Percentiles rank a stretch among this genome's conserved stretches.
These are phyloP conservation scores for Clusia tigrina DNA, from an alignment of 2,888 invertebrate genomes.

Conservation along the genomic window DNA sequence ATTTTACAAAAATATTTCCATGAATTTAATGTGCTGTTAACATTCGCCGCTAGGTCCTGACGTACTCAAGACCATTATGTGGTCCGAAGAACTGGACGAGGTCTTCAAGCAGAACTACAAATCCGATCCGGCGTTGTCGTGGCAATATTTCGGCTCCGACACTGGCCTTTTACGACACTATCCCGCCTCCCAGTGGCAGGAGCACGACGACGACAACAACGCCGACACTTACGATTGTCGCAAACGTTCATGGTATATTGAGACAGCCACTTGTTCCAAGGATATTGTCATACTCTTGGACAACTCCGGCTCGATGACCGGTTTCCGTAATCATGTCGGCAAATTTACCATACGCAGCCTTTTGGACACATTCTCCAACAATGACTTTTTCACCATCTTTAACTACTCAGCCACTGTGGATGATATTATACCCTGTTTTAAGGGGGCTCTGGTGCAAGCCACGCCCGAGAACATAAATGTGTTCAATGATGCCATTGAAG, in stretches of 20 bases:
- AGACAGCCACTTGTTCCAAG: conserved; percentile 97
- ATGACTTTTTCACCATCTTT: conserved; percentile 95
- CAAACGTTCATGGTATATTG: conserved; percentile 93
- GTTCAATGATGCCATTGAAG: conserved; percentile 75
- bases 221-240: conserved; percentile 91
- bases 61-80: conserved; percentile 81
- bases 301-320: conserved; percentile 96
- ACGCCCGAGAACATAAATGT: conserved; percentile 83
- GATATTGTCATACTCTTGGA: conserved; percentile 96
- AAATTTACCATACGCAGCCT: conserved; percentile 87
- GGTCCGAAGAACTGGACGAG: conserved; percentile 87
- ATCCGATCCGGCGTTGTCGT: conserved; percentile 87
- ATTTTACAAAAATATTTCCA: background rate
- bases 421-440: conserved; percentile 86
- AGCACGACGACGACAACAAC: conserved; percentile 59
- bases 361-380: conserved; percentile 94
- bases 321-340: conserved; percentile 78
- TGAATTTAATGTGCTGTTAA: background rate
- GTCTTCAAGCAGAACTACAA: conserved; percentile 86
- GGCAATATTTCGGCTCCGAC: conserved; percentile 98
- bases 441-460: conserved; percentile 84
- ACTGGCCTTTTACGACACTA: conserved; percentile 92
- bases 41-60: conserved; percentile 62
- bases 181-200: conserved; percentile 81
- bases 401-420: conserved; percentile 77